These are phyloP conservation scores for Naja naja DNA, from an alignment of 2,113 vertebrate genomes.

Conservation along the genomic window DNA sequence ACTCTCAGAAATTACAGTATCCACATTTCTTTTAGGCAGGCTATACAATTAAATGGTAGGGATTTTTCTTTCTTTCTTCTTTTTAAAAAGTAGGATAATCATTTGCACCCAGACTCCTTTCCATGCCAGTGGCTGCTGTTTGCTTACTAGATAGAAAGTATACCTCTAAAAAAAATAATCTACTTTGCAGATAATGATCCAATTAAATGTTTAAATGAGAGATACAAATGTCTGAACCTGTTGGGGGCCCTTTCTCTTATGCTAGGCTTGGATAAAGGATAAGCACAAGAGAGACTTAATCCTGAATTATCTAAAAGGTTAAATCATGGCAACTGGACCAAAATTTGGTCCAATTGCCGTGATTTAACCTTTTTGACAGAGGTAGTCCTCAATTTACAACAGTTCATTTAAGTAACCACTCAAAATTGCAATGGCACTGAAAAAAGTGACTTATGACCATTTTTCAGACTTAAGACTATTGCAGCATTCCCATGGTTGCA, in stretches of 20 bases:
- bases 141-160: neutral
- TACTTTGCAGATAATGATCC: neutral
- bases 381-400: no score
- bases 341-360: no score
- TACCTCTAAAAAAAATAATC: neutral
- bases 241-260: neutral
- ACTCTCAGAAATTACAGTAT: neutral
- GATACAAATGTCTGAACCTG: neutral
- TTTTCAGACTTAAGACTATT: no score
- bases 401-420: no score
- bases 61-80: neutral
- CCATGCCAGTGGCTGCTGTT: neutral
- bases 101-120: accelerated
- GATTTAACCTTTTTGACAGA: no score
- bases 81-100: neutral
- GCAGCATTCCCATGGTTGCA: no score
- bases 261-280: neutral
- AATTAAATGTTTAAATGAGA: neutral
- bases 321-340: no score
- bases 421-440: no score
- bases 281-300: neutral
- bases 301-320: neutral
- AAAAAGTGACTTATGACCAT: no score
- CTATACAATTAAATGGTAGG: accelerated
- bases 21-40: neutral